Evolutionary conservation across 2,888 invertebrate species (phyloP).

Genomic region (Synergus umbraculus): DNA sequence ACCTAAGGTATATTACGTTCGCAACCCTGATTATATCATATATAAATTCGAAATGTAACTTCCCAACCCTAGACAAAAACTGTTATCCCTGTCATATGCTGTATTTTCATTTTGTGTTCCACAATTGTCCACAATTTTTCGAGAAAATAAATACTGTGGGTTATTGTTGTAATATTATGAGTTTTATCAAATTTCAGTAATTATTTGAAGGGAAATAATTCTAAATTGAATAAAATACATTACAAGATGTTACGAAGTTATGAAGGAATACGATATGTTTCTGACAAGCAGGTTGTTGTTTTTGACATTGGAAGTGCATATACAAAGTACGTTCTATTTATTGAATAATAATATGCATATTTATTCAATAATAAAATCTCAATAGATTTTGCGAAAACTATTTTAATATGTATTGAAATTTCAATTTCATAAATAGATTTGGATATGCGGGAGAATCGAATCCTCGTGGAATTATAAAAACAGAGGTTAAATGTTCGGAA

Average conservation of each 20-base stretch:
- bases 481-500: conserved; percentile 85
- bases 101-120: no score
- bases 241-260: conserved; percentile 83
- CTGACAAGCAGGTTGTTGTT: conserved; percentile 93
- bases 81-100: no score
- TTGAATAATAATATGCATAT: background rate
- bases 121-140: background rate
- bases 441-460: conserved; percentile 94
- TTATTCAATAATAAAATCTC: background rate
- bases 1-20: no score
- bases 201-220: background rate
- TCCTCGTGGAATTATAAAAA: conserved; percentile 92
- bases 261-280: conserved; percentile 87
- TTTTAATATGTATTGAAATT: conserved; percentile 36
- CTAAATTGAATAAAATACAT: background rate
- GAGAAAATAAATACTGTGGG: background rate
- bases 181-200: background rate
- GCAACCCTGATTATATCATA: no score
- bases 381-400: conserved; percentile 38
- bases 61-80: no score
- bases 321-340: conserved; percentile 86
- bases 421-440: conserved; percentile 81
- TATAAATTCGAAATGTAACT: no score
- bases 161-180: background rate
- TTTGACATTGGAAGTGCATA: conserved; percentile 94